Conservation (phyloP, 2,797 vertebrate species). For the Sebastes alutus region DNA sequence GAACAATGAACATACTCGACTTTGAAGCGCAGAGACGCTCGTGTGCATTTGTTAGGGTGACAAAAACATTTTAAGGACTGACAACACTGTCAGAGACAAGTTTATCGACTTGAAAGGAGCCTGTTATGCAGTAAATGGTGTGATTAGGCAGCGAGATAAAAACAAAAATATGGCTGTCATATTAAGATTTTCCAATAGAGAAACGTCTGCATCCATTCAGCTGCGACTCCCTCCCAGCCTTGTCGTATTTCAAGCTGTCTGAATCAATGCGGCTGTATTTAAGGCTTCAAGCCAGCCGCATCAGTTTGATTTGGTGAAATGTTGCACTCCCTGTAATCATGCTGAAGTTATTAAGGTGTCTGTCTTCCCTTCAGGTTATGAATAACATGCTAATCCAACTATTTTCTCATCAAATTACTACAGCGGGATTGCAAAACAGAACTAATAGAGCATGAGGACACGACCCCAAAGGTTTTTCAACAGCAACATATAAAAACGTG, state of each 20-base stretch:
- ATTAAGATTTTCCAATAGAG: conserved; percentile 2
- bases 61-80: neutral
- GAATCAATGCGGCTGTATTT: conserved; percentile 25
- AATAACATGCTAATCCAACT: conserved; percentile 7
- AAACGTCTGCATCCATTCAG: conserved; percentile 11
- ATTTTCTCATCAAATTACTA: conserved; percentile 11
- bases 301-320: conserved; percentile 15
- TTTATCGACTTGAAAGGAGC: conserved; percentile 7
- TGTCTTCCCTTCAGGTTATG: neutral
- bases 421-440: neutral
- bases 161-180: conserved; percentile 23
- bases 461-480: neutral
- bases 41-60: neutral
- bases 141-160: conserved; percentile 22
- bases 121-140: conserved; percentile 14
- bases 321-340: conserved; percentile 7
- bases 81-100: neutral
- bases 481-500: neutral
- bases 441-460: neutral
- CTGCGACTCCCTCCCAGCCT: conserved; percentile 3
- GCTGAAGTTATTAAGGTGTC: conserved; percentile 23
- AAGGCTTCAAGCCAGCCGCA: neutral
- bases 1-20: neutral
- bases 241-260: conserved; percentile 7
- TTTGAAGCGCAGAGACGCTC: neutral